These are phyloP conservation scores for Apodemia mormo DNA, from an alignment of 2,888 invertebrate genomes.

Conservation along the genomic window DNA sequence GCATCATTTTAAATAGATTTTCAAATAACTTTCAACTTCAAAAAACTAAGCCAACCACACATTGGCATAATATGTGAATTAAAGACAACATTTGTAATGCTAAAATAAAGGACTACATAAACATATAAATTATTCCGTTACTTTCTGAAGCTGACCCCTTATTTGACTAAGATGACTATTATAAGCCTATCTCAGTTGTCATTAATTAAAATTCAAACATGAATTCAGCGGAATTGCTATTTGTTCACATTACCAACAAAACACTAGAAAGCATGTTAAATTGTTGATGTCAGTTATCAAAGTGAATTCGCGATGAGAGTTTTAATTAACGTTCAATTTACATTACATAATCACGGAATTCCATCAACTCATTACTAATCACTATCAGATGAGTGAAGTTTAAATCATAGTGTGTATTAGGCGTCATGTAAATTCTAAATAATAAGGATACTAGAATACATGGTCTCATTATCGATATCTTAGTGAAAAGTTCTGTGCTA, in stretches of 20 bases:
- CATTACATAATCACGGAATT: neutral
- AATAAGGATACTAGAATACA: neutral
- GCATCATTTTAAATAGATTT: too few relatives aligned
- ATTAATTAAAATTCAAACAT: neutral
- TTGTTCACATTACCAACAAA: neutral
- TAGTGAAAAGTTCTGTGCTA: too few relatives aligned
- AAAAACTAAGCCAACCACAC: too few relatives aligned
- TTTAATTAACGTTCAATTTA: slow-evolving; percentile 8
- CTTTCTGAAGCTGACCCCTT: too few relatives aligned
- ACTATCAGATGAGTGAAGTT: neutral
- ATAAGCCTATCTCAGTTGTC: too few relatives aligned
- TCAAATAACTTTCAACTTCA: too few relatives aligned
- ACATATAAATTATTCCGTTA: too few relatives aligned
- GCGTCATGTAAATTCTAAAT: neutral
- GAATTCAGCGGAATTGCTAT: neutral
- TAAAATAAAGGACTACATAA: too few relatives aligned
- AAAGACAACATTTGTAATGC: too few relatives aligned
- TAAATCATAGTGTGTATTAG: neutral
- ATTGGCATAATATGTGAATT: too few relatives aligned
- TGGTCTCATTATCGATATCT: neutral
- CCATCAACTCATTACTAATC: neutral
- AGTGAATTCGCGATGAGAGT: neutral
- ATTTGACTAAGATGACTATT: too few relatives aligned
- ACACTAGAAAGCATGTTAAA: neutral
- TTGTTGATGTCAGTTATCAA: slow-evolving; percentile 1